phyloP scores from a whole-genome alignment of 2,113 vertebrate species.

The Nibea coibor region DNA sequence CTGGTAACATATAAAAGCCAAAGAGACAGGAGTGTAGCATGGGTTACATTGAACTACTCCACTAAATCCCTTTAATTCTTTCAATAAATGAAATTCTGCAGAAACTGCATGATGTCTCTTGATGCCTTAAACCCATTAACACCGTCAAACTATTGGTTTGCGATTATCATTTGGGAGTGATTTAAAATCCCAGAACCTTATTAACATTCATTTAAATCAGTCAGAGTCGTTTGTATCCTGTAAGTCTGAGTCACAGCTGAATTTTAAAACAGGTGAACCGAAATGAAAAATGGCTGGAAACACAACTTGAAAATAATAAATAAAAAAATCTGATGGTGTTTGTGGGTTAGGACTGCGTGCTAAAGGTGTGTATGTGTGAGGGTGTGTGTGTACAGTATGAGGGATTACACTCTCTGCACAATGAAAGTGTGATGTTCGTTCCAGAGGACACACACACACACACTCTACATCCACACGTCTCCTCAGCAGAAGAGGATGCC shows the following conservation, averaged over 20 bases:
- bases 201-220: conserved; percentile 1
- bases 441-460: not conserved
- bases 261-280: not conserved
- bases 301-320: conserved; percentile 3
- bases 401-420: not conserved
- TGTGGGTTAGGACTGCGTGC: not conserved
- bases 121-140: not conserved
- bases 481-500: conserved; percentile 9
- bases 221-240: not conserved
- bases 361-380: not conserved
- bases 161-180: not conserved
- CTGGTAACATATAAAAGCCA: not conserved
- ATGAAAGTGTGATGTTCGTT: conserved; percentile 7
- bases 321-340: not conserved
- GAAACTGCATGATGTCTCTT: not conserved
- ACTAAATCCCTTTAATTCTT: not conserved
- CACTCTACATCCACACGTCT: not conserved
- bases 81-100: not conserved
- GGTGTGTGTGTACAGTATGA: not conserved
- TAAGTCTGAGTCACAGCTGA: not conserved
- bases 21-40: no score
- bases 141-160: not conserved
- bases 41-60: no score
- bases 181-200: not conserved
- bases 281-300: conserved; percentile 11